Evolutionary conservation across 2,888 invertebrate genomes (phyloP).

Genomic region (Netelia inedita): DNA sequence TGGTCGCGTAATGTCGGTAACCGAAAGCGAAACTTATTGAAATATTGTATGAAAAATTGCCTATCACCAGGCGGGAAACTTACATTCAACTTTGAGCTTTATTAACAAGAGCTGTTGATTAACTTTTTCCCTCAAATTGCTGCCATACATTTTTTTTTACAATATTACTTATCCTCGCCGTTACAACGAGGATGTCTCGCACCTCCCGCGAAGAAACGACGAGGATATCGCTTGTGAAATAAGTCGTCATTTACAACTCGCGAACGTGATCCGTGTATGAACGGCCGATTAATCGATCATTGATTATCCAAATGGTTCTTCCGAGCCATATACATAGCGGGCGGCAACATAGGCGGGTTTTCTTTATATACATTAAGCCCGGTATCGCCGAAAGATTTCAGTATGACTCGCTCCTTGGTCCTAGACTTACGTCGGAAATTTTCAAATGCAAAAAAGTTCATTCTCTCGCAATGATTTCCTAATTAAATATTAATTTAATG

Average conservation of each 20-base stretch:
- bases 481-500: not conserved
- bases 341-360: conserved; percentile 48
- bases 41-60: not conserved
- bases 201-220: conserved; percentile 43
- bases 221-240: conserved; percentile 64
- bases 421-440: not conserved
- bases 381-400: conserved; percentile 63
- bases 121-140: too few species aligned
- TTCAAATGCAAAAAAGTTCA: not conserved
- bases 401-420: conserved; percentile 17
- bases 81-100: not conserved
- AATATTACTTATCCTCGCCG: too few species aligned
- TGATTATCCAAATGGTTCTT: conserved; percentile 46
- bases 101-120: too few species aligned
- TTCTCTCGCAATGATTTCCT: not conserved
- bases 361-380: conserved; percentile 71
- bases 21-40: not conserved
- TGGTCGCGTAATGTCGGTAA: conserved; percentile 1
- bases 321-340: conserved; percentile 15
- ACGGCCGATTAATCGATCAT: conserved; percentile 68
- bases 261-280: conserved; percentile 74
- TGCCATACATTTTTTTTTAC: not conserved
- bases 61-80: not conserved
- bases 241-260: conserved; percentile 66
- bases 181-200: not conserved